Base-by-base conservation (phyloP, 2,113 vertebrate genomes). In the Oplegnathus fasciatus region DNA sequence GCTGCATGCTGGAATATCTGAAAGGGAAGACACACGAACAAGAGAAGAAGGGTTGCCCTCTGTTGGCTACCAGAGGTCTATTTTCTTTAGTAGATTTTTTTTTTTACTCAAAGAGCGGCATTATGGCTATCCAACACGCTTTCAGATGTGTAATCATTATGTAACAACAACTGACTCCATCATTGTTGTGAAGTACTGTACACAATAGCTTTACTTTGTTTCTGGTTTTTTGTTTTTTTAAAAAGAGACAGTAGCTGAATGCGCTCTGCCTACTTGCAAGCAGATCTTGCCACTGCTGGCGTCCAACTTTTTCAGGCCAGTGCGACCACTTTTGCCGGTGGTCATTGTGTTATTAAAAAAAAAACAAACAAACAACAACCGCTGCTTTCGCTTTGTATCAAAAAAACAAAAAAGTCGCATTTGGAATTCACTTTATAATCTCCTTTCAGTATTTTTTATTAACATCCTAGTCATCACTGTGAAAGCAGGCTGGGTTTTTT, bases 371-470 rank as follows among this genome's bases (percentile, higher is more conserved):
- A n/a, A n/a, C n/a, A n/a, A n/a, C n/a, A 93, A 82, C 85, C 89
- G 94, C 95, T 96, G 95, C 95, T 96, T 95, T 95, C 75, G 93
- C 94, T 95, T 93, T 95, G 91, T 92, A 92, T 92, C 78, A 91
- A 92, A 92, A 91, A 81, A 75, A 37, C 34, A 37, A 65, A 69
- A 86, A 90, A 93, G 88, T 92, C 72, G 70, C 86, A 89, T 93
- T 96, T 94, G 93, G 93, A 94, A 93, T 89, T 94, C 93, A 94
- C 92, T 95, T 95, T 95, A 94, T 94, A 91, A 94, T 93, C 93
- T 95, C 92, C 92, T 94, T 93, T 96, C 96, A 96, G 95, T 96
- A 96, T 96, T 96, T 96, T 96, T 93, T 93, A 93, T 93, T 91
- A 94, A 92, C 94, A 93, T 93, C 94, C 94, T 96, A 91, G 94